Base-by-base conservation (phyloP, 2,888 invertebrate species). In the Pristionchus mayeri region DNA sequence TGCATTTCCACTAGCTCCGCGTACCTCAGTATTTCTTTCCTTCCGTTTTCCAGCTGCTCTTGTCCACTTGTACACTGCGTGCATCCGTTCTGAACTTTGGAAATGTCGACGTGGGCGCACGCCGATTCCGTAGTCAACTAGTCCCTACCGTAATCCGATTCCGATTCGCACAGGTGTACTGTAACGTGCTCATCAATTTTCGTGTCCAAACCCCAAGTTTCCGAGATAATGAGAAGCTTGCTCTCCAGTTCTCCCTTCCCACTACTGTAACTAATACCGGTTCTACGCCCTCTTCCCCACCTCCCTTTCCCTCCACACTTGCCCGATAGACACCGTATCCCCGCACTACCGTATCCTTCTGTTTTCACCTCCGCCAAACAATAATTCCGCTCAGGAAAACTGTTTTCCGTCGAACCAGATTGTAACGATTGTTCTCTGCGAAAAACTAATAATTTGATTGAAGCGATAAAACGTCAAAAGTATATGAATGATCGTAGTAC, bases 161-260 rank as follows among this genome's bases (percentile, higher is more conserved):
- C 60, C 60, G 3, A 9, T 16, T 13, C 11, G 27, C 60, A 60
- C 60, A 60, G 60, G 60, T 60, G 30, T 60, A 60, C 60, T 60
- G 60, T 60, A 30, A 60, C 60, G 60, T 60, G 60, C 60, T 60
- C 60, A 60, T 60, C 60, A 30, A 60, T 60, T 60, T 60, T n/a
- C 60, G 57, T n/a, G 57, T 57, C 7, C 7, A 54, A 54, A n/a
- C n/a, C n/a, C n/a, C n/a, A n/a, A 54, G 21, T 24, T 57, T 6
- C 54, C 54, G 24, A 57, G 1, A 1, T 24, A 57, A 27, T 11
- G 57, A 57, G 57, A n/a, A 21, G 21, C 24, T 21, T 27, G 60
- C 30, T 30, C 18, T 60, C 60, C 27, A 60, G 60, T 60, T 60
- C n/a, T 60, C 60, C 60, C 2, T 13, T 30, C 27, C 13, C n/a